These are phyloP conservation scores for Nerophis lumbriciformis DNA, from an alignment of 2,113 vertebrate species.

Conservation along the genomic window DNA sequence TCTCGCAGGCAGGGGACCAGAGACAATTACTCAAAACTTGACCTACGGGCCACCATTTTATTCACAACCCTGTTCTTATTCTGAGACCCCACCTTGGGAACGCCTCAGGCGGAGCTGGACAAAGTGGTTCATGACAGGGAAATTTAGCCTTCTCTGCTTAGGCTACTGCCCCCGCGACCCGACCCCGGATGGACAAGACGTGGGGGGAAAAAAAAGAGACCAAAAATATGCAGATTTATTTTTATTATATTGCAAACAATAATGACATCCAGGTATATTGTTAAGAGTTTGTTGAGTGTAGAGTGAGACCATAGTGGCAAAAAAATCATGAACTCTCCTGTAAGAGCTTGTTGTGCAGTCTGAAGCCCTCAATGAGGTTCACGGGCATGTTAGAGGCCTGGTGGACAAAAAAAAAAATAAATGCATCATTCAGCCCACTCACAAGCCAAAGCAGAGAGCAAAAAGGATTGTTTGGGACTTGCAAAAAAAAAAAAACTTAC, in stretches of 20 bases:
- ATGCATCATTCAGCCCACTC: slow-evolving; percentile 47
- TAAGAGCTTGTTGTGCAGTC: slow-evolving; percentile 61
- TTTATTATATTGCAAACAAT: slow-evolving; percentile 80
- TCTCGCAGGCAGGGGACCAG: too few species aligned
- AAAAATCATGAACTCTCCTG: slow-evolving; percentile 64
- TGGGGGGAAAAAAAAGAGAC: slow-evolving; percentile 1
- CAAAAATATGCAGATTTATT: slow-evolving; percentile 32
- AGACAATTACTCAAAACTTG: too few species aligned
- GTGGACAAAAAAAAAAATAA: slow-evolving; percentile 38
- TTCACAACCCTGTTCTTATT: too few species aligned
- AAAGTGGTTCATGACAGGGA: too few species aligned
- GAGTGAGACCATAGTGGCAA: slow-evolving; percentile 68
- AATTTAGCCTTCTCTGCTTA: too few species aligned
- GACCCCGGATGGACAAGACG: too few species aligned
- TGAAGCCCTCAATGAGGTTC: slow-evolving; percentile 64
- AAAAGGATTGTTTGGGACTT: slow-evolving; percentile 68
- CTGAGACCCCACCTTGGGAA: too few species aligned
- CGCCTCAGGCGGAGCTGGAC: too few species aligned
- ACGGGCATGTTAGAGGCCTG: slow-evolving; percentile 54
- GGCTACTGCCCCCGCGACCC: too few species aligned
- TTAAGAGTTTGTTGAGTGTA: slow-evolving; percentile 76
- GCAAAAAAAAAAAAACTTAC: slow-evolving; percentile 38
- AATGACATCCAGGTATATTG: slow-evolving; percentile 79
- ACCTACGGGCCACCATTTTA: too few species aligned
- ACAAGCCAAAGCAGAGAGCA: slow-evolving; percentile 46